A percentile compares a stretch with the other conserved stretches of the same genome.
These are phyloP conservation scores for Blastobasis adustella DNA, from an alignment of 2,888 invertebrate species.

Conservation along the genomic window DNA sequence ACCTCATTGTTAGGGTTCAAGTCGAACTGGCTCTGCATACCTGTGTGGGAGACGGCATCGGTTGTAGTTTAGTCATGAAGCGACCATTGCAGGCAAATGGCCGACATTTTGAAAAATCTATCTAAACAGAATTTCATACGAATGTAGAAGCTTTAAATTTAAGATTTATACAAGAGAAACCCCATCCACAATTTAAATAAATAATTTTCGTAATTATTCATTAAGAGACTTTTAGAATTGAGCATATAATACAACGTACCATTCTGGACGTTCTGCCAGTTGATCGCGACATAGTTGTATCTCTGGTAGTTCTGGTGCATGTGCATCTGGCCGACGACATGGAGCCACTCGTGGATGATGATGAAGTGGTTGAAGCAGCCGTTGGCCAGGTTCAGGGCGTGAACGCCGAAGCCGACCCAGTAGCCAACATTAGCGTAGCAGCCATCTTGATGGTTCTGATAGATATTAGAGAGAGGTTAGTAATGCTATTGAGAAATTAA, in stretches of 20 bases:
- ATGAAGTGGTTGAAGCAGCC: slow-evolving; percentile 72
- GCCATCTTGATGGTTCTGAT: slow-evolving; percentile 28
- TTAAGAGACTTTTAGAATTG: too few species aligned
- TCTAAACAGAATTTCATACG: too few species aligned
- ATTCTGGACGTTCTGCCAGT: slow-evolving; percentile 73
- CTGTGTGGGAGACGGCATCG: slow-evolving; percentile 35
- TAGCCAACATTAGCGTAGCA: slow-evolving; percentile 42
- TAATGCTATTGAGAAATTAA: too few species aligned
- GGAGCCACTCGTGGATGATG: slow-evolving; percentile 79
- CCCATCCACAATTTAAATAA: too few species aligned
- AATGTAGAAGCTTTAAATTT: too few species aligned
- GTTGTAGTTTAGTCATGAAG: slow-evolving; percentile 45
- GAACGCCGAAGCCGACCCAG: slow-evolving; percentile 29
- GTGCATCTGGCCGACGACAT: slow-evolving; percentile 40
- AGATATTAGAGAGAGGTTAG: background rate
- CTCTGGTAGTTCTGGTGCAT: slow-evolving; percentile 44
- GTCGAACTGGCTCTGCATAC: slow-evolving; percentile 9
- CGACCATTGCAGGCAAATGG: too few species aligned
- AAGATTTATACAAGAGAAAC: too few species aligned
- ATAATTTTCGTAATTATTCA: too few species aligned
- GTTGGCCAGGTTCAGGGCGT: slow-evolving; percentile 56
- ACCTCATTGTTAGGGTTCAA: slow-evolving; percentile 43
- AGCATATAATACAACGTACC: too few species aligned
- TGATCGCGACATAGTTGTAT: slow-evolving; percentile 72
- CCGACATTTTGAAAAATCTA: too few species aligned